phyloP scores from a whole-genome alignment of 1,140 invertebrate genomes.

The Pinna nobilis region DNA sequence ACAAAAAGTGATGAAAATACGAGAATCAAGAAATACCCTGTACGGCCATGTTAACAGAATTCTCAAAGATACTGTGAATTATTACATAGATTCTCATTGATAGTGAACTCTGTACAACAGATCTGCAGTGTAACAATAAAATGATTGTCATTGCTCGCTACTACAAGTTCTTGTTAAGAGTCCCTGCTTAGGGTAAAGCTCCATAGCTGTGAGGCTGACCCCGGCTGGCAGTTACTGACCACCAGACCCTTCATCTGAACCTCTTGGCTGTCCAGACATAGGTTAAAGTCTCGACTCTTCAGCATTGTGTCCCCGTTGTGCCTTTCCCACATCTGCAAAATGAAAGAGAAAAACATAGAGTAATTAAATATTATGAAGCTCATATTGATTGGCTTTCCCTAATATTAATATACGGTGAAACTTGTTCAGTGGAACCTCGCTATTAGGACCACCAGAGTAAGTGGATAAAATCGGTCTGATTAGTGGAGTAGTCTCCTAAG shows the following conservation, averaged over 20 bases:
- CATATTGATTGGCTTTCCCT: not conserved
- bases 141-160: too few species aligned
- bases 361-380: not conserved
- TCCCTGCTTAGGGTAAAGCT: slow-evolving; percentile 52
- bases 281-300: slow-evolving; percentile 82
- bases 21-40: too few species aligned
- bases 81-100: not conserved
- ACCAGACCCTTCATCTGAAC: slow-evolving; percentile 81
- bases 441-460: too few species aligned
- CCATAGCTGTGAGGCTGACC: slow-evolving; percentile 82
- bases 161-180: slow-evolving; percentile 12
- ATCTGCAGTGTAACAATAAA: too few species aligned
- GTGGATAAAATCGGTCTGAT: too few species aligned
- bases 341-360: too few species aligned
- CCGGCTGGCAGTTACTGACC: slow-evolving; percentile 83
- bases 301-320: slow-evolving; percentile 82
- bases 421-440: too few species aligned
- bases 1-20: too few species aligned
- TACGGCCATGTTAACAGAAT: too few species aligned
- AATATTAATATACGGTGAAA: not conserved
- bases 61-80: not conserved
- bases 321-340: slow-evolving; percentile 83
- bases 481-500: too few species aligned
- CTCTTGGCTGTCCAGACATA: slow-evolving; percentile 87
- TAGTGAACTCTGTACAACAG: not conserved